Base-by-base conservation (phyloP, 2,797 vertebrate genomes). In the Tokudaia tokunoshimensis region DNA sequence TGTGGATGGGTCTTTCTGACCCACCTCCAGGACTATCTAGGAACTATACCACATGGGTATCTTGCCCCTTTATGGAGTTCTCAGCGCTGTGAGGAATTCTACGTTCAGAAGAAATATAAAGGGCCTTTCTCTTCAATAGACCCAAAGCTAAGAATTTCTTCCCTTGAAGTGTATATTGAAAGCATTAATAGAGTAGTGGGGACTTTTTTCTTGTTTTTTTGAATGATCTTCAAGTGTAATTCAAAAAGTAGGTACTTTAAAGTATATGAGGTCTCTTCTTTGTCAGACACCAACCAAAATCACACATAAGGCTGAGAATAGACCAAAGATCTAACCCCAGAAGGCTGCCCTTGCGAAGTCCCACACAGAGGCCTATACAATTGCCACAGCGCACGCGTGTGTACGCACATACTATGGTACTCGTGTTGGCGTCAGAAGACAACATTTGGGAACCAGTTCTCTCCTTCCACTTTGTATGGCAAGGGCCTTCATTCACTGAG, bases 171-270 rank as follows among this genome's bases (percentile, higher is more conserved):
- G 41, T 50, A 70, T 63, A 87, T 81, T 85, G 52, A 89, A 83
- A 92, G 89, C 6, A 37, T 44, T 57, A 84, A 95, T 61, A 80
- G 50, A 93, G 83, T 86, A 26, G 50, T 76, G 26, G n/a, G 20
- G 47, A 50, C 19, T 65, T 93, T 94, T 63, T 72, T 41, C 37
- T 74, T 74, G 9, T n/a, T n/a, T 92, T 95, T 95, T 93, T 83
- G 13, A 91, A 92, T 86, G 78, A 65, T 83, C 79, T 96, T 79
- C 80, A 96, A 97, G 94, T 61, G 44, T 14, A 89, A 59, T 83
- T 94, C 86, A 90, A 89, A 89, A 96, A 83, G 72, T 76, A 91
- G 74, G 44, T 59, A 82, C 67, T 96, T 90, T 79, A 92, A 95
- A 79, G 41, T 61, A 55, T 26, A 78, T 50, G 80, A 83, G 26